Evolutionary conservation across 2,888 invertebrate genomes (phyloP).

Genomic region (Neoitamus cyanurus): DNA sequence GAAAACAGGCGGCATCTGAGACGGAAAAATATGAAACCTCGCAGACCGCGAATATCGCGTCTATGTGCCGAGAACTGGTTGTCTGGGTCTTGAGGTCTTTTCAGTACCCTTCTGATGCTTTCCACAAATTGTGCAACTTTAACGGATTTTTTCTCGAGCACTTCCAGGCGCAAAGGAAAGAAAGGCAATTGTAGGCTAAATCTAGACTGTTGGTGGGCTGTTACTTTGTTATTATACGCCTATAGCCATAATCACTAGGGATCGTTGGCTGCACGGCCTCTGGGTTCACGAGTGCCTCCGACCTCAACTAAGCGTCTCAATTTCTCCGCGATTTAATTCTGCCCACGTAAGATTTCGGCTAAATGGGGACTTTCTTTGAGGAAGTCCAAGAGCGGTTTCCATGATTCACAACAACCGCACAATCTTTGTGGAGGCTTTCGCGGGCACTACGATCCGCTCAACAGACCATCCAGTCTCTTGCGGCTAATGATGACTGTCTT

Average conservation of each 20-base stretch:
- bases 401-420: background rate
- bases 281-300: background rate
- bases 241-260: background rate
- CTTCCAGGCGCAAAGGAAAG: background rate
- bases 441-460: background rate
- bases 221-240: background rate
- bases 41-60: background rate
- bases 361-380: conserved; percentile 2
- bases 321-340: background rate
- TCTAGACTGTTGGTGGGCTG: background rate
- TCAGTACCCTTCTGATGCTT: background rate
- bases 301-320: background rate
- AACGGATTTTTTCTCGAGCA: background rate
- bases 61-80: conserved; percentile 16
- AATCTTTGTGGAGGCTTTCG: background rate
- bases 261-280: background rate
- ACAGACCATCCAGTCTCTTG: background rate
- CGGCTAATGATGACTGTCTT: background rate
- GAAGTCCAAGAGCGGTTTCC: background rate
- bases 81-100: conserved; percentile 20
- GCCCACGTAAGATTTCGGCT: conserved; percentile 7
- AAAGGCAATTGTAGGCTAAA: background rate
- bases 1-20: background rate
- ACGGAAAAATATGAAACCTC: conserved; percentile 6
- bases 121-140: conserved; percentile 28